Percentiles rank a stretch among this genome's conserved stretches.
phyloP scores from a whole-genome alignment of 2,113 vertebrate species.

The Drymodes brunneopygia region DNA sequence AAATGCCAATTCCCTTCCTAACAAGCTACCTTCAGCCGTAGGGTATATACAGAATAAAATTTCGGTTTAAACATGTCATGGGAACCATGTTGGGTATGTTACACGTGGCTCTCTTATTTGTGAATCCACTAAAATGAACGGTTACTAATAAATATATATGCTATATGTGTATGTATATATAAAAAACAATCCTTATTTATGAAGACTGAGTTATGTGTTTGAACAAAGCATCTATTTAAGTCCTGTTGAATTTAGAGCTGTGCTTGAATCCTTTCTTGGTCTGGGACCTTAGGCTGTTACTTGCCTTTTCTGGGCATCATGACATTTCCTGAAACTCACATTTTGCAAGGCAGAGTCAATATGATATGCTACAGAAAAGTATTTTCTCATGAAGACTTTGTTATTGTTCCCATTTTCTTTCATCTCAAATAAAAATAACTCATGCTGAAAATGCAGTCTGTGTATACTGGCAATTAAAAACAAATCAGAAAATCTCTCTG shows the following conservation, averaged over 20 bases:
- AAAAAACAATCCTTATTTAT: background rate
- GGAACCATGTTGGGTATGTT: background rate
- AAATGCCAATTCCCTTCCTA: background rate
- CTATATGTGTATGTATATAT: background rate
- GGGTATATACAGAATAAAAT: background rate
- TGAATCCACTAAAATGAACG: background rate
- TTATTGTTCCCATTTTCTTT: slow-evolving; percentile 35
- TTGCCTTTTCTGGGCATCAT: slow-evolving; percentile 11
- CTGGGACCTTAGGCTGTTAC: background rate
- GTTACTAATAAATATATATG: background rate
- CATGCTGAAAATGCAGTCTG: slow-evolving; percentile 40
- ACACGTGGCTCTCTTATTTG: background rate
- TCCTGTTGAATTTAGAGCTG: background rate
- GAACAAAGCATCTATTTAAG: background rate
- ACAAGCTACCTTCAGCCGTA: background rate
- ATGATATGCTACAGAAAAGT: background rate
- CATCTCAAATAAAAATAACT: slow-evolving; percentile 53
- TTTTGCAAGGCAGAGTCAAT: background rate
- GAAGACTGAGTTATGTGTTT: background rate
- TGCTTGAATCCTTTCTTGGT: background rate
- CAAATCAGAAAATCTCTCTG: slow-evolving; percentile 41
- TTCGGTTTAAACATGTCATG: background rate
- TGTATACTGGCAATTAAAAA: slow-evolving; percentile 46
- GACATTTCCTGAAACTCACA: background rate
- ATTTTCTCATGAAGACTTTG: slow-evolving; percentile 27